Evolutionary conservation across 2,113 vertebrate genomes (phyloP).

Genomic region (Platycercus adscitus): DNA sequence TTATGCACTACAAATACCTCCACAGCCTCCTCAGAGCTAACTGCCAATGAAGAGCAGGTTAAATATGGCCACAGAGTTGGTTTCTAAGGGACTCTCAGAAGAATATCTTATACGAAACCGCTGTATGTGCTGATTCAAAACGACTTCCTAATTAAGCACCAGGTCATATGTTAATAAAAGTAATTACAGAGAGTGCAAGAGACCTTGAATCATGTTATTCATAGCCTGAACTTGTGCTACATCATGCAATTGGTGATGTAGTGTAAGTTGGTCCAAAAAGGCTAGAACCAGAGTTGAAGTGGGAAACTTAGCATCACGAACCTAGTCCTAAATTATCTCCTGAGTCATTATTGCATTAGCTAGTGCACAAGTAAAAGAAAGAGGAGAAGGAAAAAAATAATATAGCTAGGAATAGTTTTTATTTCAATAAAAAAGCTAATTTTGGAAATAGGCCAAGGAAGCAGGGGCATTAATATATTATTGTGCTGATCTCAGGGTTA

Average conservation of each 20-base stretch:
- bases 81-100: neutral
- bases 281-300: neutral
- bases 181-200: neutral
- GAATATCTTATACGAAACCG: neutral
- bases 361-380: neutral
- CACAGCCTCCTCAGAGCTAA: neutral
- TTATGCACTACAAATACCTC: neutral
- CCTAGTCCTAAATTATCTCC: neutral
- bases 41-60: neutral
- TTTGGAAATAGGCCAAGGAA: neutral
- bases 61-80: neutral
- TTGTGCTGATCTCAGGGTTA: neutral
- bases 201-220: neutral
- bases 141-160: neutral
- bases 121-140: neutral
- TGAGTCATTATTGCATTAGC: neutral
- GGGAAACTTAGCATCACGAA: neutral
- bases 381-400: neutral
- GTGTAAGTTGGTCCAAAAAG: neutral
- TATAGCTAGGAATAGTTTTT: neutral
- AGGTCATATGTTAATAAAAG: neutral
- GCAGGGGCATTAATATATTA: neutral
- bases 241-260: neutral
- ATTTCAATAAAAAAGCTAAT: neutral
- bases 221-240: neutral